phyloP scores from a whole-genome alignment of 2,888 invertebrate genomes.

The Sericinus montela region DNA sequence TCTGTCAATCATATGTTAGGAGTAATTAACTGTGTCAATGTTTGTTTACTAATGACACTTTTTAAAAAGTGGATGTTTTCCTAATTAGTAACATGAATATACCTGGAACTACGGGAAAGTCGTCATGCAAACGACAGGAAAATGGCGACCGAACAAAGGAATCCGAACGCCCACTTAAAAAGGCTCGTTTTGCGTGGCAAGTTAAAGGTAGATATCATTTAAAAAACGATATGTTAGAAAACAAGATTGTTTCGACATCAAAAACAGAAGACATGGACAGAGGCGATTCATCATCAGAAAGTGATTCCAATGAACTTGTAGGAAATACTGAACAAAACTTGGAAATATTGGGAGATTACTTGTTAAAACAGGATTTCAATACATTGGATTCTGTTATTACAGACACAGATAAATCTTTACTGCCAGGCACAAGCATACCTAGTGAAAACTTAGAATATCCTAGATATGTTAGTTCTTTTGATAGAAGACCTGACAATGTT shows the following conservation, averaged over 20 bases:
- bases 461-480: slow-evolving; percentile 46
- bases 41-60: slow-evolving; percentile 71
- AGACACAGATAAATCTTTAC: slow-evolving; percentile 40
- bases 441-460: slow-evolving; percentile 47
- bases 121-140: slow-evolving; percentile 72
- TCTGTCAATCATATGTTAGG: slow-evolving; percentile 69
- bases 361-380: slow-evolving; percentile 58
- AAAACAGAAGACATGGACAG: slow-evolving; percentile 28
- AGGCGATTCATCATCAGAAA: slow-evolving; percentile 36
- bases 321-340: slow-evolving; percentile 56
- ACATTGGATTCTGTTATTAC: slow-evolving; percentile 49
- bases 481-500: slow-evolving; percentile 18
- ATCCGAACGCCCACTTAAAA: slow-evolving; percentile 81
- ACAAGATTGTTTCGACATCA: slow-evolving; percentile 26
- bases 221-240: slow-evolving; percentile 57
- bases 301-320: slow-evolving; percentile 34
- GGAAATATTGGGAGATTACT: slow-evolving; percentile 58
- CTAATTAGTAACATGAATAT: slow-evolving; percentile 52
- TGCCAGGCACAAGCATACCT: slow-evolving; percentile 42
- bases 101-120: slow-evolving; percentile 57
- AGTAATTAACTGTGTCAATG: slow-evolving; percentile 71
- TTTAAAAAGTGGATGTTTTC: slow-evolving; percentile 27
- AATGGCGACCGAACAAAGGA: slow-evolving; percentile 72
- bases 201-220: slow-evolving; percentile 82
- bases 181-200: slow-evolving; percentile 83